Conservation (phyloP, 2,888 invertebrate species). For the Spisula subtruncata region DNA sequence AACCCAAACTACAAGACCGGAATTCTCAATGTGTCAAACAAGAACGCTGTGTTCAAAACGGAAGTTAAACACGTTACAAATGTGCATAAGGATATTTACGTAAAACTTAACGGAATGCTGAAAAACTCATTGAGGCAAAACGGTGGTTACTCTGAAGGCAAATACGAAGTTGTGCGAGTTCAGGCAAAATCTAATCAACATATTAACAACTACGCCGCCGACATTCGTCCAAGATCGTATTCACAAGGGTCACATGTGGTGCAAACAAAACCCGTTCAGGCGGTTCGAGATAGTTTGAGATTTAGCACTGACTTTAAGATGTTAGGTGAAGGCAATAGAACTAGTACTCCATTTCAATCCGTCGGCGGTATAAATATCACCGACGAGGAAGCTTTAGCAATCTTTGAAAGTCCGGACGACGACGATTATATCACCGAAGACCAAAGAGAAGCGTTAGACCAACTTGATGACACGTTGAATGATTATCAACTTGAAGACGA, state of each 20-base stretch:
- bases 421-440: slow-evolving; percentile 27
- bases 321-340: neutral
- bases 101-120: slow-evolving; percentile 12
- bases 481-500: slow-evolving; percentile 35
- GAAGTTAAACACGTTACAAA: slow-evolving; percentile 48
- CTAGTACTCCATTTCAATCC: neutral
- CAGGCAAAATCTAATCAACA: neutral
- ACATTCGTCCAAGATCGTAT: neutral
- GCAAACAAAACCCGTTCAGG: neutral
- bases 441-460: slow-evolving; percentile 39
- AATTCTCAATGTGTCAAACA: neutral
- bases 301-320: slow-evolving; percentile 9
- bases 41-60: slow-evolving; percentile 19
- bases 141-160: neutral
- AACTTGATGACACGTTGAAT: slow-evolving; percentile 50
- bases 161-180: slow-evolving; percentile 11
- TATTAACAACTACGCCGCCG: neutral
- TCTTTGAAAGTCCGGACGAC: neutral
- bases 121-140: neutral
- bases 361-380: neutral
- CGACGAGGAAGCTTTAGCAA: slow-evolving; percentile 14
- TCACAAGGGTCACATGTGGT: too few species aligned
- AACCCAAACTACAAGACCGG: neutral
- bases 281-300: slow-evolving; percentile 10
- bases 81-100: slow-evolving; percentile 32